These are phyloP conservation scores for Cisticola juncidis DNA, from an alignment of 2,113 vertebrate genomes.

Conservation along the genomic window DNA sequence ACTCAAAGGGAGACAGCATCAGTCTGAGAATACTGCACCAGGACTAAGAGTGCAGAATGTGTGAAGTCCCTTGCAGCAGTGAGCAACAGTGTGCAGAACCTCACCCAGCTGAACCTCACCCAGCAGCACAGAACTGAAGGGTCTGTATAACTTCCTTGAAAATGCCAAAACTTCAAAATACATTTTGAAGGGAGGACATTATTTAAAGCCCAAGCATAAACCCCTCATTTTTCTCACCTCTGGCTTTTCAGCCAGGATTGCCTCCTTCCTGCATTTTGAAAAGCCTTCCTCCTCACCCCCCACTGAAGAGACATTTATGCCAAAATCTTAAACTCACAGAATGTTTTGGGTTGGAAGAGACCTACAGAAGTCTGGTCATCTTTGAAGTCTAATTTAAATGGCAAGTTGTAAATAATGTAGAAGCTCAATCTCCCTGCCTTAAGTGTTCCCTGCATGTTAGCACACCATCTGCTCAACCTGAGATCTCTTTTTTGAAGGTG, in stretches of 20 bases:
- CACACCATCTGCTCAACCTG: background rate
- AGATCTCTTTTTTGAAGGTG: background rate
- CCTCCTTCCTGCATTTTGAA: background rate
- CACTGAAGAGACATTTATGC: background rate
- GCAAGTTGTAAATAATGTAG: background rate
- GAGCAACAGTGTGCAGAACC: background rate
- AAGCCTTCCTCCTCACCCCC: background rate
- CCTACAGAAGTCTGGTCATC: background rate
- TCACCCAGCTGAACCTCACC: background rate
- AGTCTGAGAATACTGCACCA: background rate
- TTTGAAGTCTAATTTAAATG: conserved; percentile 10
- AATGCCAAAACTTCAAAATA: background rate
- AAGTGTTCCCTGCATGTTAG: background rate
- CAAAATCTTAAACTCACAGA: background rate
- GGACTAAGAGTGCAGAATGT: fast-evolving
- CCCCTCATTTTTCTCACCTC: background rate
- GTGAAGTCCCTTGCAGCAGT: background rate
- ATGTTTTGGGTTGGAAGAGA: background rate
- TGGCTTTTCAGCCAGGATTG: background rate
- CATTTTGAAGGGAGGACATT: background rate
- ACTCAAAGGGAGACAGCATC: background rate
- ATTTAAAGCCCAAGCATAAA: background rate
- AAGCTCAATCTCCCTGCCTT: background rate
- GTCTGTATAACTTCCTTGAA: background rate
- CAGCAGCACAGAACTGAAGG: background rate